Evolutionary conservation across 2,113 vertebrate species (phyloP).

Genomic region (Saguinus midas): DNA sequence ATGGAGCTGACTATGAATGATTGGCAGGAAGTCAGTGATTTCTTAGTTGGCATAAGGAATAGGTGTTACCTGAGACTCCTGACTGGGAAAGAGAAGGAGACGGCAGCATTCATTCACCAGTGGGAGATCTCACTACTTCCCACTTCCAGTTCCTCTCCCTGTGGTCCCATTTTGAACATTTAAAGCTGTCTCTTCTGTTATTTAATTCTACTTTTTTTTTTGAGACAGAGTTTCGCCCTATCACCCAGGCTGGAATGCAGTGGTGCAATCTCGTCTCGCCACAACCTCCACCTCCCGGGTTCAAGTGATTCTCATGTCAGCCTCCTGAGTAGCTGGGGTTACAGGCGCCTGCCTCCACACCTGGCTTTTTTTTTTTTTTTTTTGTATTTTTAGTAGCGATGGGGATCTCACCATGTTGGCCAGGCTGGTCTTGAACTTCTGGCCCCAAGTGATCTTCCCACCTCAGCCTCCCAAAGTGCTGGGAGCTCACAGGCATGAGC

Average conservation of each 20-base stretch:
- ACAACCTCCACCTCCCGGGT: no score
- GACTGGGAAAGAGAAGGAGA: neutral
- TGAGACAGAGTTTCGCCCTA: no score
- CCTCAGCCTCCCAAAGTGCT: neutral
- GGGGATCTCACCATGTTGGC: neutral
- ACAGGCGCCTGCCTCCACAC: no score
- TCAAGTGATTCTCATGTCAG: no score
- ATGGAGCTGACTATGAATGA: neutral
- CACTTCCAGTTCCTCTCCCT: neutral
- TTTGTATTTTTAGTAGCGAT: neutral
- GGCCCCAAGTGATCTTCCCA: neutral
- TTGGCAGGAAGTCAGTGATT: neutral
- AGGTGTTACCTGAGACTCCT: neutral
- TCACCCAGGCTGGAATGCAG: no score
- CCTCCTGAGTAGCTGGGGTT: no score
- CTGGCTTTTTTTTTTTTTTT: no score
- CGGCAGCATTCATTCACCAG: neutral
- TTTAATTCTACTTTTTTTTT: neutral
- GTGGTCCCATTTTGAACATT: neutral
- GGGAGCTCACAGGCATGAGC: neutral
- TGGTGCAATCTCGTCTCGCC: no score
- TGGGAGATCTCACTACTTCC: neutral
- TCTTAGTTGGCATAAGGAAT: neutral
- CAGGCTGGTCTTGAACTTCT: neutral
- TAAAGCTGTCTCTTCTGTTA: neutral